These are phyloP conservation scores for Ridgeia piscesae DNA, from an alignment of 1,140 invertebrate species.

Conservation along the genomic window DNA sequence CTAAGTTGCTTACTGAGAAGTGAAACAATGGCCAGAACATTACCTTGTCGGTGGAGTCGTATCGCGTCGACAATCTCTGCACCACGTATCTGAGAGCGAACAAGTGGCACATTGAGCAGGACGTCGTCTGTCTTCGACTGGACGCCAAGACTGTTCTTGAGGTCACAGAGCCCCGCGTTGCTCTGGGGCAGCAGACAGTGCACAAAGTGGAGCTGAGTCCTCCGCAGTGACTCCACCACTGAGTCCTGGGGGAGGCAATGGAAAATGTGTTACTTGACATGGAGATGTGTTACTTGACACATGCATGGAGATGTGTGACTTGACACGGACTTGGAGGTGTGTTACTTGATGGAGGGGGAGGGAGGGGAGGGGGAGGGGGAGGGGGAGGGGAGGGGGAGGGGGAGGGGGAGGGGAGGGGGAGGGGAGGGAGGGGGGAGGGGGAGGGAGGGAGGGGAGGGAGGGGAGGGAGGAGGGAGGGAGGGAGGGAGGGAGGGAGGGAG, in stretches of 20 bases:
- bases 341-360: too few species aligned
- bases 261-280: not conserved
- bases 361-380: too few species aligned
- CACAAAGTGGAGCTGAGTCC: slow-evolving; percentile 81
- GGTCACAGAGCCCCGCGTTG: slow-evolving; percentile 67
- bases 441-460: too few species aligned
- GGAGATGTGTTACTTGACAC: not conserved
- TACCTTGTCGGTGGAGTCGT: slow-evolving; percentile 82
- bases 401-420: too few species aligned
- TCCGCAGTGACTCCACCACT: slow-evolving; percentile 80
- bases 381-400: too few species aligned
- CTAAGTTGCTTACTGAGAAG: not conserved
- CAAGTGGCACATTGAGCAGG: slow-evolving; percentile 82
- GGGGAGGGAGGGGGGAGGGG: too few species aligned
- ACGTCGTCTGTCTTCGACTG: slow-evolving; percentile 61
- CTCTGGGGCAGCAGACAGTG: slow-evolving; percentile 85
- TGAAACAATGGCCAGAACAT: not conserved
- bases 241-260: slow-evolving; percentile 67
- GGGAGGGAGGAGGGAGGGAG: too few species aligned
- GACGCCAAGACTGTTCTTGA: slow-evolving; percentile 39
- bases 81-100: slow-evolving; percentile 85
- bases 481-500: too few species aligned
- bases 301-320: not conserved
- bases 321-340: not conserved
- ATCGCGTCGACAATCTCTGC: slow-evolving; percentile 86